These are phyloP conservation scores for Cydia fagiglandana DNA, from an alignment of 1,140 invertebrate species.

Conservation along the genomic window DNA sequence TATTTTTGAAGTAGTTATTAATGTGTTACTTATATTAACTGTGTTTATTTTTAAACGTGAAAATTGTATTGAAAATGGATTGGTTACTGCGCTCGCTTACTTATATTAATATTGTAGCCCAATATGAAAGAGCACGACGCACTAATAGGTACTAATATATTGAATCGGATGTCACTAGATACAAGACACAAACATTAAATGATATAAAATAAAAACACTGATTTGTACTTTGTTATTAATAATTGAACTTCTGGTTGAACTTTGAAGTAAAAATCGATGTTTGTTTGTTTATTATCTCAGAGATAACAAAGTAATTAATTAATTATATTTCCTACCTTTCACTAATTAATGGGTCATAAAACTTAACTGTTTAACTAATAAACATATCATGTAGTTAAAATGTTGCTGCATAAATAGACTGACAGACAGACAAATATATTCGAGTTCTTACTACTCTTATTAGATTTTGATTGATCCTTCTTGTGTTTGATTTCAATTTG, in stretches of 20 bases:
- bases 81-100: no score
- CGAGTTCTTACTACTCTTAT: conserved; percentile 1
- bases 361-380: conserved; percentile 12
- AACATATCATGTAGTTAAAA: conserved; percentile 13
- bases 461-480: conserved; percentile 4
- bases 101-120: no score
- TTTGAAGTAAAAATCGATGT: not conserved
- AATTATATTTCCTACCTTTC: not conserved
- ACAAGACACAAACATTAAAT: no score
- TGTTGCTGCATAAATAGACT: conserved; percentile 5
- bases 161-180: no score
- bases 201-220: not conserved
- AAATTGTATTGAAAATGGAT: no score
- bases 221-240: not conserved
- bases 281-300: not conserved
- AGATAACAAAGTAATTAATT: not conserved
- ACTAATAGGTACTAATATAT: no score
- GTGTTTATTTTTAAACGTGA: no score
- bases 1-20: no score
- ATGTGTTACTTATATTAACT: no score
- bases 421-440: conserved; percentile 10
- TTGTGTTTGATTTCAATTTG: not conserved
- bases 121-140: no score
- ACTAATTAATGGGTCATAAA: not conserved
- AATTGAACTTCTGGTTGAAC: not conserved